A percentile compares a stretch with the other conserved stretches of the same genome.
Evolutionary conservation across 2,113 vertebrate species (phyloP).

Genomic region (Eonycteris spelaea): DNA sequence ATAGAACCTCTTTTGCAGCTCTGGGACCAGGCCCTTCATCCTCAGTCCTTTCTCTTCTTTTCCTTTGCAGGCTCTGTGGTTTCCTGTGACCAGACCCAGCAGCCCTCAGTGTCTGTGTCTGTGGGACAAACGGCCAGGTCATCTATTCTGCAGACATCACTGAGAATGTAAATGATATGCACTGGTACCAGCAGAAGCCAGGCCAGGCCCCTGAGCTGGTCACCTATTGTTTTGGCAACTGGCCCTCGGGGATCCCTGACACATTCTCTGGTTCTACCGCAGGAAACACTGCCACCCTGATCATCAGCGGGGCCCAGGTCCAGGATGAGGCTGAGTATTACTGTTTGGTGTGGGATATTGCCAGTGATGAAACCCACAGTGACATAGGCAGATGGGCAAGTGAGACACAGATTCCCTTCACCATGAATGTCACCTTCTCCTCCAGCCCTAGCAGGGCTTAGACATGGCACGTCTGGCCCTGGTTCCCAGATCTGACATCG

Average conservation of each 20-base stretch:
- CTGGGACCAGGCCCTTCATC: rapidly evolving
- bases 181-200: neutral
- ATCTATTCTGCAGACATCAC: neutral
- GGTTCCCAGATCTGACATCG: too few species aligned
- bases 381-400: too few species aligned
- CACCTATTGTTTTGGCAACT: rapidly evolving
- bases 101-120: rapidly evolving
- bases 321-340: neutral
- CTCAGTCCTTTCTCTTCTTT: neutral
- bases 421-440: too few species aligned
- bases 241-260: neutral
- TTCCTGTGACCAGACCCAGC: neutral
- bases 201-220: neutral
- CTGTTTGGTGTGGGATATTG: neutral
- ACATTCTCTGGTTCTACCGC: neutral
- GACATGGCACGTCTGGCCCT: too few species aligned
- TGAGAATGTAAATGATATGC: rapidly evolving
- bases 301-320: rapidly evolving
- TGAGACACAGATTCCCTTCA: too few species aligned
- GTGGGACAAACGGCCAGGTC: neutral
- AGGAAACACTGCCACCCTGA: rapidly evolving
- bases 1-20: rapidly evolving
- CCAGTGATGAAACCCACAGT: too few species aligned
- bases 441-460: too few species aligned
- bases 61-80: neutral